Evolutionary conservation across 1,140 invertebrate genomes (phyloP).

Genomic region (Notospermus geniculatus): DNA sequence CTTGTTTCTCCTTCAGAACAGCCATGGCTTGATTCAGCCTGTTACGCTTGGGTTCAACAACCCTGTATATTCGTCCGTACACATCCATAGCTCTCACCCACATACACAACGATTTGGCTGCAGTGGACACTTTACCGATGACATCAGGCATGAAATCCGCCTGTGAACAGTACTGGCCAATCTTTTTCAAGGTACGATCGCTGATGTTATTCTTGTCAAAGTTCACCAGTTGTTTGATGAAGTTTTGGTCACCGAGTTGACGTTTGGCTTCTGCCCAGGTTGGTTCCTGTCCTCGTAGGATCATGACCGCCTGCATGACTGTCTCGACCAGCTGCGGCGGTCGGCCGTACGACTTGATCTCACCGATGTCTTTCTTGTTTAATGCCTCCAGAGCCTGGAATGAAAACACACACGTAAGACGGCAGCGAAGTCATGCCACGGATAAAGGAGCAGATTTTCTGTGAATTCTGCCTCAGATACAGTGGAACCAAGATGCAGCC

Average conservation of each 20-base stretch:
- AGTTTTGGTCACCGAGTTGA: conserved; percentile 65
- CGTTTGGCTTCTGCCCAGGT: conserved; percentile 82
- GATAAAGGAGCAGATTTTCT: too few species aligned
- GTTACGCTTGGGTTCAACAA: conserved; percentile 79
- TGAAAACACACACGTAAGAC: too few species aligned
- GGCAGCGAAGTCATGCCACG: too few species aligned
- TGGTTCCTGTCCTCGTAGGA: conserved; percentile 73
- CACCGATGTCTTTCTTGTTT: conserved; percentile 83
- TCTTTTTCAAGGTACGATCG: conserved; percentile 75
- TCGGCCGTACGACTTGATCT: conserved; percentile 82
- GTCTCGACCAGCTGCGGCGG: conserved; percentile 82
- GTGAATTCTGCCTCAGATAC: too few species aligned
- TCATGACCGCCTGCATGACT: conserved; percentile 86
- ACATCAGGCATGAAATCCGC: conserved; percentile 83
- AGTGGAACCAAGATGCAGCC: too few species aligned
- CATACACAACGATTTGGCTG: conserved; percentile 80
- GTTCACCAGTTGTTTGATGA: conserved; percentile 68
- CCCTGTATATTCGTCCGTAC: conserved; percentile 80
- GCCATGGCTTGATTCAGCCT: conserved; percentile 70
- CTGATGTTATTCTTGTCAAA: conserved; percentile 86
- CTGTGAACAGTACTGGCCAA: conserved; percentile 73
- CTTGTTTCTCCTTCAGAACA: conserved; percentile 74
- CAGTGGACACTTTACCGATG: conserved; percentile 62
- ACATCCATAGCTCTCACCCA: conserved; percentile 90
- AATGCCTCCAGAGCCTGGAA: conserved; percentile 72